These are phyloP conservation scores for Euthynnus affinis DNA, from an alignment of 2,797 vertebrate genomes.

Conservation along the genomic window DNA sequence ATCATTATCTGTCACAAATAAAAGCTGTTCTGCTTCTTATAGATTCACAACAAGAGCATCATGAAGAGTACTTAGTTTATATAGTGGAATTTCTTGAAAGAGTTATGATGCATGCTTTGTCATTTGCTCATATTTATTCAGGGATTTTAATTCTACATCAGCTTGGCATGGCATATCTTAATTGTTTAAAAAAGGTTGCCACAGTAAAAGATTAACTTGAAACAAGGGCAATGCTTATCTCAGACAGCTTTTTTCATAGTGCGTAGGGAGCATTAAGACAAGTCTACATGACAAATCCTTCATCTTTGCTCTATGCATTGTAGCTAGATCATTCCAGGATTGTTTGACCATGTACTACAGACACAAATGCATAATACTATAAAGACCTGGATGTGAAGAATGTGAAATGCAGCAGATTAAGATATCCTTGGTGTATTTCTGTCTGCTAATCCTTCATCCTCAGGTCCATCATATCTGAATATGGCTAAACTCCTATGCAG, in stretches of 20 bases:
- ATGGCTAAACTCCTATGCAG: constrained; percentile 31
- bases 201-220: background rate
- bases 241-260: background rate
- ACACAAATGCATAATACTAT: constrained; percentile 20
- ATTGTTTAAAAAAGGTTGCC: background rate
- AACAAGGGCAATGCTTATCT: background rate
- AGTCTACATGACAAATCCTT: constrained; percentile 11
- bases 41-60: background rate
- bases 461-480: constrained; percentile 45
- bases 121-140: background rate
- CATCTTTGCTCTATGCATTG: background rate
- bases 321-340: background rate
- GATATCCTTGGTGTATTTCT: constrained; percentile 52
- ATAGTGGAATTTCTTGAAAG: background rate
- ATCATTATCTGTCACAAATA: too few species aligned
- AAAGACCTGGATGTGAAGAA: constrained; percentile 3
- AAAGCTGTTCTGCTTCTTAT: background rate
- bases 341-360: too few species aligned
- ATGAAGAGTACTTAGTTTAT: background rate
- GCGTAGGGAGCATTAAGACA: background rate
- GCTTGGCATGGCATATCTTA: background rate
- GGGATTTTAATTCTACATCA: background rate
- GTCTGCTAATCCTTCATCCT: constrained; percentile 51
- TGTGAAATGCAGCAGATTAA: constrained; percentile 64
- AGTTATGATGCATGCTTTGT: background rate